A percentile compares a stretch with the other conserved stretches of the same genome.
These are phyloP conservation scores for Ceriagrion tenellum DNA, from an alignment of 2,888 invertebrate genomes.

Conservation along the genomic window DNA sequence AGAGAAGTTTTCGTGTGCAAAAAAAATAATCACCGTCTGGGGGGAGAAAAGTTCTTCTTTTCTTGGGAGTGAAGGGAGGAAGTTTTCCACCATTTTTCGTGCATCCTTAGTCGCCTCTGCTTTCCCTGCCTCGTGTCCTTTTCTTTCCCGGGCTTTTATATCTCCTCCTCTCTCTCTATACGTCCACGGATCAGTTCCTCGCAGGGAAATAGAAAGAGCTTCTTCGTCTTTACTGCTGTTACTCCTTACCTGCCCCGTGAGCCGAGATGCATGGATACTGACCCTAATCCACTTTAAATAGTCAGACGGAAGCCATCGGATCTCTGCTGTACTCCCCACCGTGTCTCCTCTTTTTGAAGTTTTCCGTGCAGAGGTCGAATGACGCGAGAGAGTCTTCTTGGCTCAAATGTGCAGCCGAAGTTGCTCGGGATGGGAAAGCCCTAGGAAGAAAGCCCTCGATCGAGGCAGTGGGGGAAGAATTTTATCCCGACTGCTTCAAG, in stretches of 20 bases:
- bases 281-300: slow-evolving; percentile 18
- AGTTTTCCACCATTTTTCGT: background rate
- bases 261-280: background rate
- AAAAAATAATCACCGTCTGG: background rate
- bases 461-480: background rate
- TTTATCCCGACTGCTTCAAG: background rate
- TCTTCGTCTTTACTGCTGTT: background rate
- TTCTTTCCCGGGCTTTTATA: background rate
- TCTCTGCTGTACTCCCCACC: background rate
- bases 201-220: background rate
- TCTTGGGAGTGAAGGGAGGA: background rate
- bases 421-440: background rate
- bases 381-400: background rate
- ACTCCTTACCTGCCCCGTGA: background rate
- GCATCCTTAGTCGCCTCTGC: background rate
- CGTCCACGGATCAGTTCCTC: background rate
- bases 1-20: background rate
- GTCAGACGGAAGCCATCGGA: background rate
- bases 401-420: background rate
- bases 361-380: background rate
- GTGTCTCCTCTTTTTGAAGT: slow-evolving; percentile 8
- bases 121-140: background rate
- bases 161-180: background rate
- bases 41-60: background rate
- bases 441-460: background rate